Evolutionary conservation across 2,888 invertebrate species (phyloP).

Genomic region (Oscheius onirici): DNA sequence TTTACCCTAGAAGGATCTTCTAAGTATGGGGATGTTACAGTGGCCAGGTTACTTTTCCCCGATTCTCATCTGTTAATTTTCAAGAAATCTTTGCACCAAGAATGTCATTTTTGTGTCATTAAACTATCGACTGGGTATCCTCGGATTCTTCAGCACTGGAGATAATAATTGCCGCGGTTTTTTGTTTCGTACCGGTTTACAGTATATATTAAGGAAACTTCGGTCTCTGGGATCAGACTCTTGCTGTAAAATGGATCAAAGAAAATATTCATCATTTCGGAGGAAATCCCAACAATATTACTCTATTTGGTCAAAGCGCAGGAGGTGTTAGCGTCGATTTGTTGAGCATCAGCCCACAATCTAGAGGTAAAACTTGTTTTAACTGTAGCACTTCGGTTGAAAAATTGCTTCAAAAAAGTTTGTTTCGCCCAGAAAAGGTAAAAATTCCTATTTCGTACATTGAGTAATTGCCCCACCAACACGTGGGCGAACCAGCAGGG

Average conservation of each 20-base stretch:
- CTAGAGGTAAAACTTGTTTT: conserved; percentile 39
- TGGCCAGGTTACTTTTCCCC: conserved; percentile 31
- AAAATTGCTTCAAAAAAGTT: too few species aligned
- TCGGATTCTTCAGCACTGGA: conserved; percentile 60
- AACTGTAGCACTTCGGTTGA: not conserved
- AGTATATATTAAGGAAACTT: conserved; percentile 66
- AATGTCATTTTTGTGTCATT: conserved; percentile 64
- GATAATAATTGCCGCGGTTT: conserved; percentile 36
- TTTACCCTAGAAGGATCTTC: conserved; percentile 50
- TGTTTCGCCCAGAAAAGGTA: too few species aligned
- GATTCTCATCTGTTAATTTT: too few species aligned
- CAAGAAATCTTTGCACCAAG: conserved; percentile 59
- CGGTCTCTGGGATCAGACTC: conserved; percentile 68
- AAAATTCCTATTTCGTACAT: too few species aligned
- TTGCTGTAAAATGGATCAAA: conserved; percentile 67
- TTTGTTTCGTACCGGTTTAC: too few species aligned
- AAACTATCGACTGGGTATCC: conserved; percentile 63
- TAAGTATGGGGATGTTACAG: conserved; percentile 47
- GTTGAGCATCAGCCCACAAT: conserved; percentile 56
- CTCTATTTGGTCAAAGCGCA: conserved; percentile 68
- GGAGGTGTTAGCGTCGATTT: conserved; percentile 60
- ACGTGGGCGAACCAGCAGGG: too few species aligned
- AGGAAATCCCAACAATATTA: conserved; percentile 67
- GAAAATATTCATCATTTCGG: conserved; percentile 64
- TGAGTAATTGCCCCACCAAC: too few species aligned